Percentiles rank a stretch among this genome's conserved stretches.
Conservation (phyloP, 2,888 invertebrate species). For the Standfussiana lucernea region DNA sequence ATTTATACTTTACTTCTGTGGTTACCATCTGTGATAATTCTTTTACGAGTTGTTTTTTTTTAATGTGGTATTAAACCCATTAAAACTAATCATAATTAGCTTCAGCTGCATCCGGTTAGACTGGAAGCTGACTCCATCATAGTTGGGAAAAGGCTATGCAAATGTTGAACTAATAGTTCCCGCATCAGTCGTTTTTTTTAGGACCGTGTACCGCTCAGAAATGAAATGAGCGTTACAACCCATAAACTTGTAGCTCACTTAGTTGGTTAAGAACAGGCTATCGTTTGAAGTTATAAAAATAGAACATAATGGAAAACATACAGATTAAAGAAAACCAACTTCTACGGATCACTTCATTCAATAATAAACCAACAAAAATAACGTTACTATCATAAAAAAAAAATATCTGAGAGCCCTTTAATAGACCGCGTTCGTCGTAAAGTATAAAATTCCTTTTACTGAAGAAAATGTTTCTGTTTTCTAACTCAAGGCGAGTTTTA, state of each 20-base stretch:
- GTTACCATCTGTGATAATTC: background rate
- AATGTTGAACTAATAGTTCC: background rate
- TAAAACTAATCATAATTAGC: background rate
- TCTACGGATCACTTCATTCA: conserved; percentile 60
- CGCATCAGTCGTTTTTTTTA: background rate
- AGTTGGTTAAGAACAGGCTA: no score
- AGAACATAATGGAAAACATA: background rate
- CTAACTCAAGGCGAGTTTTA: conserved; percentile 69
- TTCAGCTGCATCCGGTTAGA: background rate
- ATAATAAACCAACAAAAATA: conserved; percentile 76
- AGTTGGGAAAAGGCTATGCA: background rate
- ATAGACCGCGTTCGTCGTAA: conserved; percentile 80
- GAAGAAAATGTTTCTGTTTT: conserved; percentile 75
- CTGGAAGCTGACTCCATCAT: background rate
- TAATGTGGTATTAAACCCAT: background rate
- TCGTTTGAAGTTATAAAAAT: background rate
- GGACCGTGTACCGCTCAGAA: background rate
- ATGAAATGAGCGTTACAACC: background rate
- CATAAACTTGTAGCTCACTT: background rate
- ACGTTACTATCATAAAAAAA: conserved; percentile 64
- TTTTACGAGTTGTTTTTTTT: background rate
- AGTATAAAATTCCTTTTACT: conserved; percentile 78
- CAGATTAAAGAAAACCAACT: conserved; percentile 6
- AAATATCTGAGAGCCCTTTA: conserved; percentile 74
- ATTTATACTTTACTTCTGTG: background rate